Base-by-base conservation (phyloP, 2,797 vertebrate species). In the Crypturellus tataupa region DNA sequence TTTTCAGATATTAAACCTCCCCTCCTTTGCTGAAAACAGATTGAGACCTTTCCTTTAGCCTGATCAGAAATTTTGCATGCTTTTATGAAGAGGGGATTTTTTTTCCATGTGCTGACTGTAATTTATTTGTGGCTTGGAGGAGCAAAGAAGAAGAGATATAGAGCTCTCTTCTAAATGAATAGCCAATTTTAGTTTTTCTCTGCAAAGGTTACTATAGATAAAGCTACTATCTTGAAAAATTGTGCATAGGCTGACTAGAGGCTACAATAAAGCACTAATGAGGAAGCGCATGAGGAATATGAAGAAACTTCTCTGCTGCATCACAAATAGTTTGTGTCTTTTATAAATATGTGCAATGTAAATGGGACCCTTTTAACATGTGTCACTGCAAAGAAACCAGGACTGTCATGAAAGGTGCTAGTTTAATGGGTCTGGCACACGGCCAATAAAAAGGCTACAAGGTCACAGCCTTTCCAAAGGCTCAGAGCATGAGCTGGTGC, bases 391-490 rank as follows among this genome's bases (percentile, higher is more conserved):
- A 81, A 63, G 42, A 88, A 44, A 81, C 46, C 44, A 75, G 58
- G 85, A 35, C 8, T 20, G 9, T 27, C 9, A 3, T 0, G 11
- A 62, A 85, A 91, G 39, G 44, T 71, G 60, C 4, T 64, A 35
- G 24, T 68, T 93, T 64, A 94, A 73, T 58, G 53, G 15, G 56
- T 68, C 42, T 94, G 70, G 53, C 44, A 33, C 11, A 8, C 0
- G 0, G 31, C n/a, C 83, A 90, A 49, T 44, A 53, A 44, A 85
- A 91, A 81, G 55, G 24, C 40, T 71, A 44, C 2, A 0, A 37
- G 51, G 35, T 69, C 73, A 81, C 0, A 0, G 7, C 0, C 0
- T 72, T 76, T 79, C 47, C 35, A 65, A 76, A 81, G 63, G 23
- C 1, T 1, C 19, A 75, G 37, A 27, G 51, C 35, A 12, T 1